Evolutionary conservation across 2,113 vertebrate species (phyloP).

Genomic region (Microtus montanus): DNA sequence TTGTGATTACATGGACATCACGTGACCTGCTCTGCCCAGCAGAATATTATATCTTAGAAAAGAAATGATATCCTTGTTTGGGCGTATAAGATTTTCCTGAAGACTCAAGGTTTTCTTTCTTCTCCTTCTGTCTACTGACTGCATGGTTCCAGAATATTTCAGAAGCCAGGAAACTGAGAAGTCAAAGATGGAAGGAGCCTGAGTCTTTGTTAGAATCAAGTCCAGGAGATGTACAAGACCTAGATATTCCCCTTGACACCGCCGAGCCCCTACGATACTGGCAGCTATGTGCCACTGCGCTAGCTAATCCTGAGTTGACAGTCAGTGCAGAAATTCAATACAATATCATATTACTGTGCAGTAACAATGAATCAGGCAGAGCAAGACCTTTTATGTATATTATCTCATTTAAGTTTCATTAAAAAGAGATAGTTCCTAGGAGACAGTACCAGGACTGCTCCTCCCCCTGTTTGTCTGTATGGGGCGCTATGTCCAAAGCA

Average conservation of each 20-base stretch:
- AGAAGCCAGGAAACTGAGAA: background rate
- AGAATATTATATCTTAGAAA: background rate
- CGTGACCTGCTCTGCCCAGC: background rate
- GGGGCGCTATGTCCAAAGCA: background rate
- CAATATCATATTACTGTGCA: too few species aligned
- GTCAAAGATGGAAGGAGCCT: background rate
- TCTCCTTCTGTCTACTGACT: background rate
- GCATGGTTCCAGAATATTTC: background rate
- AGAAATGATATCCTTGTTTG: background rate
- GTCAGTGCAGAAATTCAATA: background rate
- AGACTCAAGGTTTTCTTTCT: background rate
- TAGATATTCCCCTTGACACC: background rate
- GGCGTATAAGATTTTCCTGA: background rate
- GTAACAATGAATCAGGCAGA: background rate
- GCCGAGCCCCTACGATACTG: background rate
- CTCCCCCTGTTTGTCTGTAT: background rate
- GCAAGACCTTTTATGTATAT: background rate
- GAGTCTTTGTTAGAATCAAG: background rate
- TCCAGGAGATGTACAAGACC: background rate
- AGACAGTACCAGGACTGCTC: background rate
- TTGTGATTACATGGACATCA: background rate
- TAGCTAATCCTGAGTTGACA: background rate
- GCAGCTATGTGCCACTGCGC: background rate
- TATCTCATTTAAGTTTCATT: background rate
- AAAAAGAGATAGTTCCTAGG: background rate